Evolutionary conservation across 2,113 vertebrate species (phyloP).

Genomic region (Erpornis zantholeuca): DNA sequence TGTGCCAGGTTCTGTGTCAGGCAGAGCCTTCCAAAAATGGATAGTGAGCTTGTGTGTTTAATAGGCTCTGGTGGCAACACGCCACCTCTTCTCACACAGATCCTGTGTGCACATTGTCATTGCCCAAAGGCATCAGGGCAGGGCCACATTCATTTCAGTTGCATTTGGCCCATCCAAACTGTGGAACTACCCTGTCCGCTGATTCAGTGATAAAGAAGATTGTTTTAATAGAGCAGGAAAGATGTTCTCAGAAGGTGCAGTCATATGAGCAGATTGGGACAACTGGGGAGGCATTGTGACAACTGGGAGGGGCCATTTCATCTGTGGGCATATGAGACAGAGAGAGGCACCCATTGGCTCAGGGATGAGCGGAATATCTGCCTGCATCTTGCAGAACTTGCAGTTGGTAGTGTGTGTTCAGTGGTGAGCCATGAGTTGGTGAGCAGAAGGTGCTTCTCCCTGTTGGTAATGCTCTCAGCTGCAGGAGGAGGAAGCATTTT

Average conservation of each 20-base stretch:
- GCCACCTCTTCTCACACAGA: neutral
- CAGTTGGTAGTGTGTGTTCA: neutral
- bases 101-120: neutral
- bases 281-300: neutral
- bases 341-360: neutral
- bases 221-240: neutral
- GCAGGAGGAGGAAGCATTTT: neutral
- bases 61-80: neutral
- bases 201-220: neutral
- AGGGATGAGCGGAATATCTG: neutral
- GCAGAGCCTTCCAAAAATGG: constrained; percentile 12
- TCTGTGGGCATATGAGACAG: fast-evolving
- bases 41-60: neutral
- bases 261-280: neutral
- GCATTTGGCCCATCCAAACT: neutral
- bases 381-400: neutral
- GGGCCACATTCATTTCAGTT: neutral
- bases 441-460: neutral
- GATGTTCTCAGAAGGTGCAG: neutral
- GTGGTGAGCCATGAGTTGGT: neutral
- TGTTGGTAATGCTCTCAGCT: neutral
- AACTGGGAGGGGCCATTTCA: neutral
- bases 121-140: neutral
- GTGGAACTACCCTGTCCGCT: neutral
- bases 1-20: neutral